Evolutionary conservation across 1,140 invertebrate genomes (phyloP).

Genomic region (Carposina sasakii): DNA sequence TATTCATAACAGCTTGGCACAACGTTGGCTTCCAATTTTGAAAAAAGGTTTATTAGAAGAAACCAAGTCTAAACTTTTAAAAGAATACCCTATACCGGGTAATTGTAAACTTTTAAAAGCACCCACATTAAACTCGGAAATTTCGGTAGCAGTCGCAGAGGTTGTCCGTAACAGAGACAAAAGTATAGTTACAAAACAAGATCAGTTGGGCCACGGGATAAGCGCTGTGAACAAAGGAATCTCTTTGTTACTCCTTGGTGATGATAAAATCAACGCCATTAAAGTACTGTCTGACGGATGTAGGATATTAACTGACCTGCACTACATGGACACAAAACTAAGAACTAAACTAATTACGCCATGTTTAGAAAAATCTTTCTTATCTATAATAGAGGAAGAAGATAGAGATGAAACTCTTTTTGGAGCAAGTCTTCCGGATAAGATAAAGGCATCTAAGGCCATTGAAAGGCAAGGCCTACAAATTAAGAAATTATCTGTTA

Average conservation of each 20-base stretch:
- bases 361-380: background rate
- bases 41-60: background rate
- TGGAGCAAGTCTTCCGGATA: background rate
- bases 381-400: background rate
- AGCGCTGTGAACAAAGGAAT: background rate
- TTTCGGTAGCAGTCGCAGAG: background rate
- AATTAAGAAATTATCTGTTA: background rate
- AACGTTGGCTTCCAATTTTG: background rate
- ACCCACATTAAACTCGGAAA: background rate
- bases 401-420: conserved; percentile 1
- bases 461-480: background rate
- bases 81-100: background rate
- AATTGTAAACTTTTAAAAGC: background rate
- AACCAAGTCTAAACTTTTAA: background rate
- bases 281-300: background rate
- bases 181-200: background rate
- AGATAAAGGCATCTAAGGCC: background rate
- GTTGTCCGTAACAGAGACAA: background rate
- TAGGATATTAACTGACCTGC: background rate
- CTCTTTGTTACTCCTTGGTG: background rate
- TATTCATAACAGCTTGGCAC: background rate
- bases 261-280: background rate
- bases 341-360: background rate
- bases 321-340: background rate
- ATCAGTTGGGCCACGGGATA: background rate